These are phyloP conservation scores for Hololepta plana DNA, from an alignment of 2,888 invertebrate genomes.

Conservation along the genomic window DNA sequence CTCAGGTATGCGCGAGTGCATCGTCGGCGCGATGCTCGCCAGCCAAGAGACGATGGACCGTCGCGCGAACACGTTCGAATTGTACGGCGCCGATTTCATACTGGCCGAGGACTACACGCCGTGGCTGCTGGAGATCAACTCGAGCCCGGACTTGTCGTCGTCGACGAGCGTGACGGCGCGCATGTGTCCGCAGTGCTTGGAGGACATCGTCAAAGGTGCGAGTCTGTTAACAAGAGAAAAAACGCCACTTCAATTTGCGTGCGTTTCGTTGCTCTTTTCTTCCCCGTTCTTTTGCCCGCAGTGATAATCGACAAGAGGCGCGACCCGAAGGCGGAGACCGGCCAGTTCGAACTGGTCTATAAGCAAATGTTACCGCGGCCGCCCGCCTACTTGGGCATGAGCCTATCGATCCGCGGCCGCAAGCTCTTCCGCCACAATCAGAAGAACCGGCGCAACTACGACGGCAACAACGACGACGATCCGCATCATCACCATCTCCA, in stretches of 20 bases:
- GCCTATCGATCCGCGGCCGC: constrained; percentile 48
- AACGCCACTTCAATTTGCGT: constrained; percentile 1
- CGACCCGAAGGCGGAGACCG: constrained; percentile 59
- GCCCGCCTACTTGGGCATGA: constrained; percentile 63
- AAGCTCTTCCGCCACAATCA: constrained; percentile 31
- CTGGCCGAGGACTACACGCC: constrained; percentile 72
- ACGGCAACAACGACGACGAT: constrained; percentile 15
- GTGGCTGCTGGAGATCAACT: constrained; percentile 90
- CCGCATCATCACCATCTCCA: constrained; percentile 8
- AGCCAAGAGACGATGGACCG: constrained; percentile 76
- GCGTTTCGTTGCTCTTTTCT: constrained; percentile 2
- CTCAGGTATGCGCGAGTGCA: constrained; percentile 23
- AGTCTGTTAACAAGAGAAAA: not conserved
- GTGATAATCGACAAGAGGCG: constrained; percentile 60
- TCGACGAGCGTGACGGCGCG: constrained; percentile 77
- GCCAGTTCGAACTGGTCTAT: constrained; percentile 63
- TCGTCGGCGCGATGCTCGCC: constrained; percentile 65
- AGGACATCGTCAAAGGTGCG: constrained; percentile 80
- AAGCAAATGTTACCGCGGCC: constrained; percentile 59
- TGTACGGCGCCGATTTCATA: constrained; percentile 94
- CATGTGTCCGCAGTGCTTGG: constrained; percentile 72
- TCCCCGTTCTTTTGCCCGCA: too few species aligned
- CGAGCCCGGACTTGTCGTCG: constrained; percentile 81
- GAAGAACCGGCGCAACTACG: constrained; percentile 33
- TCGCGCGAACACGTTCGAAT: constrained; percentile 69